Evolutionary conservation across 2,797 vertebrate species (phyloP).

Genomic region (Odontamblyopus rebecca): DNA sequence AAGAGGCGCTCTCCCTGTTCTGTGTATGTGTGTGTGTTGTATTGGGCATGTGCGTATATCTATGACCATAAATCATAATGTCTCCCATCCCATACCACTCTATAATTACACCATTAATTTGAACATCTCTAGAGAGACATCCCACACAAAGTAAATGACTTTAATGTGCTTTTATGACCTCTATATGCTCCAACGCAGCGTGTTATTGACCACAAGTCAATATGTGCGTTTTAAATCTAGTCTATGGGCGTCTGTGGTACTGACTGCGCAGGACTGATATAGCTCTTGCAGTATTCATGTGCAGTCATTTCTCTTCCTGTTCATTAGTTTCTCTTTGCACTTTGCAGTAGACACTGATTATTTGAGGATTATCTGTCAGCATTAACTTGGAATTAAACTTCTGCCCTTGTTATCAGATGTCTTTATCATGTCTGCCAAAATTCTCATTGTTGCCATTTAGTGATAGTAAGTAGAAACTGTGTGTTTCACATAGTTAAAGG

Average conservation of each 20-base stretch:
- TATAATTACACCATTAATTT: conserved; percentile 77
- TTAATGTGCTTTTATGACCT: conserved; percentile 21
- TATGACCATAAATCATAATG: conserved; percentile 66
- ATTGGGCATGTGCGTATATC: conserved; percentile 24
- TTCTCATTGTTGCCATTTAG: background rate
- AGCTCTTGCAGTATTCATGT: background rate
- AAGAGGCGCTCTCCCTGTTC: conserved; percentile 19
- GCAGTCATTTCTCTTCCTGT: background rate
- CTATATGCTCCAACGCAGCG: conserved; percentile 5
- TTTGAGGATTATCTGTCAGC: background rate
- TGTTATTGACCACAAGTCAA: conserved; percentile 24
- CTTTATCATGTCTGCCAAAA: background rate
- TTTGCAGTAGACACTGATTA: background rate
- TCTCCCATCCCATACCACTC: conserved; percentile 53
- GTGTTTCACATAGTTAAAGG: background rate
- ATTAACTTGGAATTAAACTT: background rate
- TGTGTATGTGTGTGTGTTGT: conserved; percentile 24
- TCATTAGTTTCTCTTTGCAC: background rate
- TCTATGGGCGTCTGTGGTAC: background rate
- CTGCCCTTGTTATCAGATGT: background rate
- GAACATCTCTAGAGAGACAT: conserved; percentile 66
- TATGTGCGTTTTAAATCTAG: conserved; percentile 22
- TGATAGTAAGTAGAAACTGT: background rate
- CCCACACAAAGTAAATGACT: conserved; percentile 58
- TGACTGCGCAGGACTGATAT: background rate